Evolutionary conservation across 2,113 vertebrate species (phyloP), one percentile per base, ranked within the genome.

Genomic region (Meleagris gallopavo): DNA sequence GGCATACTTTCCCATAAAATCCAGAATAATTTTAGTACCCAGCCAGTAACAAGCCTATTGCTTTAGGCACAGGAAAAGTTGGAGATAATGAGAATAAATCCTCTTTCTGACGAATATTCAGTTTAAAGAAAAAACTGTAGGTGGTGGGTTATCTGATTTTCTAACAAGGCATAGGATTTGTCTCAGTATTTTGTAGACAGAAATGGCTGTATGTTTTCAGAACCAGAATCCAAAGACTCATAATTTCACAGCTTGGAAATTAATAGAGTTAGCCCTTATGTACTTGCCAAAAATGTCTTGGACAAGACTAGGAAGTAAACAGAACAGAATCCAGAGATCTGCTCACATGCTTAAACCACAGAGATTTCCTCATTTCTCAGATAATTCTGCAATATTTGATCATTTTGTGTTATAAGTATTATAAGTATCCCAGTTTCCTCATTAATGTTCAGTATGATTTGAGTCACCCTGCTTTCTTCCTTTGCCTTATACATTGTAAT

Each of bases 311-410:
- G 3, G 18, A 15, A 79, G 74, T 71, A 88, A 60, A 65, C 0
- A 36, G 19, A 55, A 60, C 7, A 61, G 13, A 85, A 78, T 1
- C 72, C 17, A 76, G 17, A 20, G 15, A 65, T 43, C 5, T 54
- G 19, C 2, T 2, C 38, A 36, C 0, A 0, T 75, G 17, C 10
- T 55, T 18, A 34, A 40, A 38, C n/a, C 13, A 29, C 16, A n/a
- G 65, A 64, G 8, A 43, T 54, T 36, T 21, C 60, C 10, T 46
- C 1, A 8, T 48, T 88, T 69, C 32, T 83, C 72, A 43, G 66
- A 60, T 27, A 38, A 69, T 64, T 48, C 13, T 4, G 4, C n/a
- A 41, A 16, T 36, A 4, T 52, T 69, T 73, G 30, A 13, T 65
- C 32, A 50, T 18, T 64, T 73, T 36, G 30, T 8, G 20, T 67